Evolutionary conservation across 2,888 invertebrate species (phyloP).

Genomic region (Adelognathus sp.): DNA sequence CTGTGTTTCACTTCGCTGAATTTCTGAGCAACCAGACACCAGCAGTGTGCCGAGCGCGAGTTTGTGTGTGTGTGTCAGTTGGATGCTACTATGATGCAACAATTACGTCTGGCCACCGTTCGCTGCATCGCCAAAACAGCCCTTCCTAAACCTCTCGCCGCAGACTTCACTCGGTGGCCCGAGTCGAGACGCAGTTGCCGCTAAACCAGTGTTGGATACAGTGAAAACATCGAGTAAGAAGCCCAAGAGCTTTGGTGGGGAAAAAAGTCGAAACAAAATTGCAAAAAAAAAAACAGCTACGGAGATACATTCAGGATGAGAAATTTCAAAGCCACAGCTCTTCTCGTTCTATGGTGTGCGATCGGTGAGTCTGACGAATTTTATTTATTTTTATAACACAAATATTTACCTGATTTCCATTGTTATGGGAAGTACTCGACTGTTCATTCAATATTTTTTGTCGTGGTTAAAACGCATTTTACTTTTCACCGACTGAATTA

Average conservation of each 20-base stretch:
- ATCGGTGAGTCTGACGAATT: constrained; percentile 73
- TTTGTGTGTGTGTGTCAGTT: constrained; percentile 55
- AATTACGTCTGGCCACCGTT: constrained; percentile 46
- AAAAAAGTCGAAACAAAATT: neutral
- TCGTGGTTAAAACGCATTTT: too few species aligned
- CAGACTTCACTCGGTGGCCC: neutral
- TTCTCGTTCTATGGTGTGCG: constrained; percentile 72
- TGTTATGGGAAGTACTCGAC: too few species aligned
- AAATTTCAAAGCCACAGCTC: constrained; percentile 64
- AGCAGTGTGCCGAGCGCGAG: too few species aligned
- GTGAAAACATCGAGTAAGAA: neutral
- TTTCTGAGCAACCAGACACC: too few species aligned
- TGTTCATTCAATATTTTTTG: neutral
- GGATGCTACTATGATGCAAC: constrained; percentile 58
- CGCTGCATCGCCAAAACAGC: constrained; percentile 28
- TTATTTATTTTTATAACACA: constrained; percentile 45
- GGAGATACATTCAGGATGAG: constrained; percentile 72
- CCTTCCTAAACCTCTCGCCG: constrained; percentile 15
- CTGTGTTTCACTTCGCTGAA: constrained; percentile 31
- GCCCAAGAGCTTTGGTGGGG: too few species aligned
- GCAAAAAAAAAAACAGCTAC: neutral
- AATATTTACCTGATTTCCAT: too few species aligned
- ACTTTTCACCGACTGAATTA: too few species aligned
- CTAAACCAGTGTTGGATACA: neutral
- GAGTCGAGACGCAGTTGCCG: neutral